Percentiles rank a stretch among this genome's conserved stretches.
Evolutionary conservation across 1,140 invertebrate species (phyloP).

Genomic region (Hylaeus anthracinus): DNA sequence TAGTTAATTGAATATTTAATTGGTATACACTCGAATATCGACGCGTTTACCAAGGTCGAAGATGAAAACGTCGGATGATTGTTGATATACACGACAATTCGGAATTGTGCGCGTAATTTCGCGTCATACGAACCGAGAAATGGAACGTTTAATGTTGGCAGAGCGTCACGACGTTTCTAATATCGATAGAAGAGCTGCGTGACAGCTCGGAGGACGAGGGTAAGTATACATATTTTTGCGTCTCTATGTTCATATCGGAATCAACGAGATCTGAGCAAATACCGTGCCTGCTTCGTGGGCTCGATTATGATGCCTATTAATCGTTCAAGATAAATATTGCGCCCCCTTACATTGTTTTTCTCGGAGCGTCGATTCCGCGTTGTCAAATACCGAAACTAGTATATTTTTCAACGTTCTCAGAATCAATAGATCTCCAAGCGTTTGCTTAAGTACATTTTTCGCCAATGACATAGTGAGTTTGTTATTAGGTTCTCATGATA

Average conservation of each 20-base stretch:
- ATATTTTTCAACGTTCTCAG: not conserved
- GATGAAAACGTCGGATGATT: not conserved
- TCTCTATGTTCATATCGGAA: conserved; percentile 48
- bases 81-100: not conserved
- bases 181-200: conserved; percentile 30
- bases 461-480: too few relatives aligned
- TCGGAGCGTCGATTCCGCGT: not conserved
- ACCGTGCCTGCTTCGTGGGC: conserved; percentile 20
- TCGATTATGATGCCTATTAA: conserved; percentile 58
- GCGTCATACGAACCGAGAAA: not conserved
- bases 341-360: conserved; percentile 16
- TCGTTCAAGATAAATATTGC: conserved; percentile 50
- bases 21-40: not conserved
- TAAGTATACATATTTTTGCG: conserved; percentile 63
- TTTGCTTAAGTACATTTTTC: too few relatives aligned
- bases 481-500: too few relatives aligned
- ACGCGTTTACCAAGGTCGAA: too few relatives aligned
- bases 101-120: not conserved
- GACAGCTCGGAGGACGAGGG: conserved; percentile 61
- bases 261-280: conserved; percentile 54
- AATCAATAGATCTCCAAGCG: not conserved
- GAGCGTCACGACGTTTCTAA: not conserved
- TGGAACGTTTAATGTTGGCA: not conserved
- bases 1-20: conserved; percentile 7
- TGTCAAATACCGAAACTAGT: not conserved